Percentiles rank a stretch among this genome's conserved stretches.
These are phyloP conservation scores for Tragulus kanchil DNA, from an alignment of 2,113 vertebrate species.

Conservation along the genomic window DNA sequence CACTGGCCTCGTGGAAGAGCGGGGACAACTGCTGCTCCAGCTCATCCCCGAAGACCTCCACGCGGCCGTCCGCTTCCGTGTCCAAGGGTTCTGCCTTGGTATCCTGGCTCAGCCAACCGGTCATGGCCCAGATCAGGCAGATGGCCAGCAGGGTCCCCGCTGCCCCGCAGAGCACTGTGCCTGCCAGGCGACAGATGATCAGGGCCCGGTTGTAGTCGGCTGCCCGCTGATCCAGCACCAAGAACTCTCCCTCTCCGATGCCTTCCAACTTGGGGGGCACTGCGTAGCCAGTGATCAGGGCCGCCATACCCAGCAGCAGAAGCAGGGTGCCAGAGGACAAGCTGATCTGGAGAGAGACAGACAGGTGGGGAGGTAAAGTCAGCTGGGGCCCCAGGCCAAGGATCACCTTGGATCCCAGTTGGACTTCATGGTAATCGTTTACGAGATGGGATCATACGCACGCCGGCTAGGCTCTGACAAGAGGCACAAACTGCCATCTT, in stretches of 20 bases:
- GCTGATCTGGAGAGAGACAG: conserved; percentile 78
- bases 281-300: conserved; percentile 78
- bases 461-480: neutral
- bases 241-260: conserved; percentile 79
- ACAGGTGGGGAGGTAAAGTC: neutral
- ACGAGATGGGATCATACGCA: neutral
- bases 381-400: neutral
- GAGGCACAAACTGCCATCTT: neutral
- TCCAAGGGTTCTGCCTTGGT: conserved; percentile 71
- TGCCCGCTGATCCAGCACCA: conserved; percentile 81
- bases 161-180: conserved; percentile 53
- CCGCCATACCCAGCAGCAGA: conserved; percentile 78
- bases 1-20: neutral
- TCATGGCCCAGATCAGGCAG: conserved; percentile 72
- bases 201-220: conserved; percentile 81
- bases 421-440: neutral
- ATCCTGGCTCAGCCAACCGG: conserved; percentile 59
- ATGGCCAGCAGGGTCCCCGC: conserved; percentile 68
- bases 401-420: neutral
- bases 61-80: neutral
- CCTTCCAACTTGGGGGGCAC: conserved; percentile 85
- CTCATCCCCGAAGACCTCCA: conserved; percentile 63
- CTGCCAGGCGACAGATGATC: conserved; percentile 79
- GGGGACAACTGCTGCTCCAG: conserved; percentile 74
- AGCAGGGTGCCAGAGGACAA: conserved; percentile 79